Evolutionary conservation across 2,113 vertebrate species (phyloP).

Genomic region (Caloenas nicobarica): DNA sequence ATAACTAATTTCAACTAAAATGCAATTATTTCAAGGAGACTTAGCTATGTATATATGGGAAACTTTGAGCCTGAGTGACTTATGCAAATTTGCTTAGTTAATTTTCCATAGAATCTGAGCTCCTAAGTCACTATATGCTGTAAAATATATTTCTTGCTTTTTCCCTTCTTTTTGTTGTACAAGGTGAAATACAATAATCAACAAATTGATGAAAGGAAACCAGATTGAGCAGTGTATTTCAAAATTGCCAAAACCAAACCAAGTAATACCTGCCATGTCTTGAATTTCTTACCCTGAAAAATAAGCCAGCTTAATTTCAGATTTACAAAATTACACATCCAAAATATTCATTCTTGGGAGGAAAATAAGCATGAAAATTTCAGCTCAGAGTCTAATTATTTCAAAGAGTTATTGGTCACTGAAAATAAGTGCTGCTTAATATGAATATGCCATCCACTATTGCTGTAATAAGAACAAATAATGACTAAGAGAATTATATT

Average conservation of each 20-base stretch:
- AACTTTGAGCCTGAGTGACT: neutral
- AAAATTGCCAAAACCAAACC: neutral
- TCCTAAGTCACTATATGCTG: neutral
- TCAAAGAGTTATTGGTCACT: neutral
- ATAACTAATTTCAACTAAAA: neutral
- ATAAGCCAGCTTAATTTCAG: neutral
- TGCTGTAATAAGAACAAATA: neutral
- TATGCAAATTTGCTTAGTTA: neutral
- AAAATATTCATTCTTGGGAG: neutral
- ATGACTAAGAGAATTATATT: neutral
- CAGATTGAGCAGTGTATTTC: neutral
- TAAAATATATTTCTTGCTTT: neutral
- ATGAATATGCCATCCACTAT: neutral
- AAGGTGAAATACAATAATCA: neutral
- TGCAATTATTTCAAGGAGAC: neutral
- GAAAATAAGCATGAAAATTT: neutral
- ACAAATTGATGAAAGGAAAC: neutral
- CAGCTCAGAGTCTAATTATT: neutral
- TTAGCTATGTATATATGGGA: neutral
- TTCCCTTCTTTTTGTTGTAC: neutral
- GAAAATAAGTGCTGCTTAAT: neutral
- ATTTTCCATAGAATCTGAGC: neutral
- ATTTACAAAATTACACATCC: constrained; percentile 14
- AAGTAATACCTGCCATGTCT: neutral
- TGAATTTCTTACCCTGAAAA: neutral